Base-by-base conservation (phyloP, 2,888 invertebrate species). In the Agrenia bidenticulata region DNA sequence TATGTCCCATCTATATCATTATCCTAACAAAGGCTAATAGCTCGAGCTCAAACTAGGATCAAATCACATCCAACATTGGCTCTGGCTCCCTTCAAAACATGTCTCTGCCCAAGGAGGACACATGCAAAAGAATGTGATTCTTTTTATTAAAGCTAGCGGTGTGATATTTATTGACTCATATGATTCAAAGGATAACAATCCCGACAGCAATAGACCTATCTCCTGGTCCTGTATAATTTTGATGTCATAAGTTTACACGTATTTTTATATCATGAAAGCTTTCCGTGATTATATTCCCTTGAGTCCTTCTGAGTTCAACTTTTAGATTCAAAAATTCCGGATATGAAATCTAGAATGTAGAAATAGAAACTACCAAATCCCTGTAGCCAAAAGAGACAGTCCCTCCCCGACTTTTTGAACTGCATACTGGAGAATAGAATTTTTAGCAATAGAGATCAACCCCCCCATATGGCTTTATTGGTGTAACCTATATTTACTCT, bases 401-500 rank as follows among this genome's bases (percentile, higher is more conserved):
- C 53, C 51, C 61, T 39, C 61, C 54, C 54, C 50, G 51, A 37
- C 51, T 54, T 41, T 41, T 17, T 26, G 39, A 54, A 17, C 13
- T n/a, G 45, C 5, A 15, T 5, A 19, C 15, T n/a, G 45, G 45
- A 61, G 61, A 61, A 53, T 51, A 61, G 53, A 54, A 39, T 61
- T 61, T 61, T 61, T 61, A 26, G 45, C 45, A 45, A 45, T 32
- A 45, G 45, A 45, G 45, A 58, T 59, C 58, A 51, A 53, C 59
- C 54, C 64, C n/a, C 63, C 51, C 58, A 37, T 54, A 49, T 55
- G 64, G 64, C 42, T 60, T 59, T 66, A 74, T 74, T 72, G 67
- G 64, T 66, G 69, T 72, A 74, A 74, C 74, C 74, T 74, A 74
- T 74, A 74, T 74, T 74, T 74, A 72, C 74, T 67, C 63, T 66